Percentiles rank a stretch among this genome's conserved stretches.
Evolutionary conservation across 2,797 vertebrate genomes (phyloP).

Genomic region (Trachurus trachurus): DNA sequence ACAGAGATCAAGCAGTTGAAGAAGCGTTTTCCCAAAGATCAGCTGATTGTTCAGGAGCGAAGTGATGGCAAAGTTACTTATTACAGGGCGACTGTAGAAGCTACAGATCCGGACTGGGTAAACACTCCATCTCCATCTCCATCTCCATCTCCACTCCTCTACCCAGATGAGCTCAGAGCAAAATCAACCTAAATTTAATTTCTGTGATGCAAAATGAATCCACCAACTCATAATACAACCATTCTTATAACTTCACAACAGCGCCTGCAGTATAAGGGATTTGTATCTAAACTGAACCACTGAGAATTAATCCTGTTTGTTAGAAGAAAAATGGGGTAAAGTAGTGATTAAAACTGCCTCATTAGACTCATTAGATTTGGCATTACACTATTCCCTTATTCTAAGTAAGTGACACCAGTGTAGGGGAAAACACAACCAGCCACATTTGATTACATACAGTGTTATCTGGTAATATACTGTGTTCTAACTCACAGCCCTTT

Average conservation of each 20-base stretch:
- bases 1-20: slow-evolving; percentile 87
- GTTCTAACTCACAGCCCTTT: slow-evolving; percentile 83
- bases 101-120: slow-evolving; percentile 91
- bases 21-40: slow-evolving; percentile 87
- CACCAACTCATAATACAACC: background rate
- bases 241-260: background rate
- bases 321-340: slow-evolving; percentile 22
- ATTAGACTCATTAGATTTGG: slow-evolving; percentile 9
- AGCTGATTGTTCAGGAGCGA: slow-evolving; percentile 87
- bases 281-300: slow-evolving; percentile 1
- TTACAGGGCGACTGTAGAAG: slow-evolving; percentile 83
- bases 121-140: no score
- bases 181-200: background rate
- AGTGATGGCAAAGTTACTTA: slow-evolving; percentile 86
- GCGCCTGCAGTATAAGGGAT: background rate
- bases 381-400: background rate
- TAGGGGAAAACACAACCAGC: background rate
- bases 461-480: slow-evolving; percentile 18
- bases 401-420: background rate
- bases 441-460: background rate
- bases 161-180: background rate
- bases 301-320: slow-evolving; percentile 19
- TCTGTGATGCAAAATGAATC: background rate
- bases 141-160: background rate
- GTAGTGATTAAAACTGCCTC: slow-evolving; percentile 1